Conservation (phyloP, 2,797 vertebrate genomes). For the Coracias cyanogaster region DNA sequence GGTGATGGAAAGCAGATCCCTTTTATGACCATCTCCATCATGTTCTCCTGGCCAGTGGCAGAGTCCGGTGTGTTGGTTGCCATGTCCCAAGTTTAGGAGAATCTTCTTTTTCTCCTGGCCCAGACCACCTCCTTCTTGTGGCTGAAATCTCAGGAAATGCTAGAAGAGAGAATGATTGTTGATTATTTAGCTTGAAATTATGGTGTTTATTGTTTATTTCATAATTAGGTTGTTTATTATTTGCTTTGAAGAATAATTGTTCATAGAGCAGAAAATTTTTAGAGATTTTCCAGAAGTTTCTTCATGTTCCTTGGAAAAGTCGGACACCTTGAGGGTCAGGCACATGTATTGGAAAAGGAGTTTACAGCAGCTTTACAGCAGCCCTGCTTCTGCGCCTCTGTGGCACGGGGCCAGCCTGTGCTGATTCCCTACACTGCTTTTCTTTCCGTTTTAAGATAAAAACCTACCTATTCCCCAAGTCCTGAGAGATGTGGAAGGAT, state of each 20-base stretch:
- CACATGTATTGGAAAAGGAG: background rate
- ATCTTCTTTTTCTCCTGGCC: background rate
- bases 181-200: background rate
- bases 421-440: background rate
- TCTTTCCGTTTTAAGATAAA: background rate
- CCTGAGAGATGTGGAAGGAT: background rate
- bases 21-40: background rate
- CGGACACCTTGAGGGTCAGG: background rate
- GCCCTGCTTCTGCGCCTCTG: background rate
- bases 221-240: background rate
- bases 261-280: background rate
- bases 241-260: background rate
- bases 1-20: background rate
- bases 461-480: background rate
- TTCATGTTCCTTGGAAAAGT: background rate
- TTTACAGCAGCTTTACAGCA: background rate
- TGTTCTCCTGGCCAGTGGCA: accelerated
- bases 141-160: background rate
- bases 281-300: background rate
- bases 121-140: accelerated
- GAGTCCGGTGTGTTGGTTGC: accelerated
- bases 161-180: background rate
- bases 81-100: accelerated
- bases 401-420: accelerated
- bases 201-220: accelerated